A percentile compares a stretch with the other conserved stretches of the same genome.
Evolutionary conservation across 2,888 invertebrate species (phyloP).

Genomic region (Drosophila diplacantha): DNA sequence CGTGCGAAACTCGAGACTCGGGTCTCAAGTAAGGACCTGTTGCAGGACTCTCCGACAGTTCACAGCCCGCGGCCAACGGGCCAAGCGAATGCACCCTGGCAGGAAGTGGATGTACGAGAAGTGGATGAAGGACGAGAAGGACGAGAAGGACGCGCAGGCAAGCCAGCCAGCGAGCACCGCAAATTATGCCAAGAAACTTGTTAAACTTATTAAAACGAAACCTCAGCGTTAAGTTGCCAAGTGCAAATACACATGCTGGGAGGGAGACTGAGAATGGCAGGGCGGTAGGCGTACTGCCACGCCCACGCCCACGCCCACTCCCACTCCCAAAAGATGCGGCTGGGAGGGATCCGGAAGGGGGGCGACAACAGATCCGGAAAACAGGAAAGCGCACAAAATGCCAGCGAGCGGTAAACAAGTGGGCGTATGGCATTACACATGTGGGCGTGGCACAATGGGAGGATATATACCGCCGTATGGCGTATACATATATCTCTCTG

Average conservation of each 20-base stretch:
- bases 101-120: constrained; percentile 23
- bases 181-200: constrained; percentile 72
- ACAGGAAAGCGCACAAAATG: constrained; percentile 25
- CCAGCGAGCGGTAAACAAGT: constrained; percentile 59
- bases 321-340: background rate
- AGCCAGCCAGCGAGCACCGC: constrained; percentile 40
- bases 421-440: constrained; percentile 44
- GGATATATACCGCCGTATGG: background rate
- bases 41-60: constrained; percentile 33
- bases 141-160: background rate
- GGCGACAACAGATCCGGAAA: constrained; percentile 2
- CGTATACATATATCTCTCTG: constrained; percentile 2
- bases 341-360: background rate
- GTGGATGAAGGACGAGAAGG: constrained; percentile 14
- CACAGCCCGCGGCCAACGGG: constrained; percentile 24
- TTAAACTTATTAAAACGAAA: constrained; percentile 72
- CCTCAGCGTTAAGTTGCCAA: constrained; percentile 67
- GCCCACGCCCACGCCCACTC: constrained; percentile 13
- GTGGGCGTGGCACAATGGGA: constrained; percentile 20
- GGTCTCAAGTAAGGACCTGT: constrained; percentile 28
- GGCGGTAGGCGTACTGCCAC: constrained; percentile 9
- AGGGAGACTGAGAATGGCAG: constrained; percentile 1
- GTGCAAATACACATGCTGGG: constrained; percentile 48
- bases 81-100: constrained; percentile 21
- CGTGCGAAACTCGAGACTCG: constrained; percentile 27